A percentile compares a stretch with the other conserved stretches of the same genome.
Evolutionary conservation across 2,888 invertebrate species (phyloP).

Genomic region (Allophyes oxyacanthae): DNA sequence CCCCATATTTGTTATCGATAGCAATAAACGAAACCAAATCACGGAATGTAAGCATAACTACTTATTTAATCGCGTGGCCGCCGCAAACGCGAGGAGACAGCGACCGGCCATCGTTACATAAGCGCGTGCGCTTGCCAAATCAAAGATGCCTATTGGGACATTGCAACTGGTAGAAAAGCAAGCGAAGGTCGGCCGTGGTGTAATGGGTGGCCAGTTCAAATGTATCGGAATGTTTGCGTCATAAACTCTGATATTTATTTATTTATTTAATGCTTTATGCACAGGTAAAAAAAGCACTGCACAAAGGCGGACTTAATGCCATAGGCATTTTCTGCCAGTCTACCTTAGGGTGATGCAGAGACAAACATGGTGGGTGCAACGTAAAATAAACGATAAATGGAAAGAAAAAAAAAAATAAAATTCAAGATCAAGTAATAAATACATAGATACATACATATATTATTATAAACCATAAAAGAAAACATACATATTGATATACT

Average conservation of each 20-base stretch:
- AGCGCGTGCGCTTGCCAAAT: conserved; percentile 47
- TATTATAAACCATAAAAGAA: too few relatives aligned
- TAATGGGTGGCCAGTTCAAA: conserved; percentile 38
- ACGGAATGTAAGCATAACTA: conserved; percentile 8
- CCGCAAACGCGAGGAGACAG: conserved; percentile 28
- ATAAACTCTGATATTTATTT: conserved; percentile 29
- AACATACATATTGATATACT: too few relatives aligned
- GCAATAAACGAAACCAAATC: background rate
- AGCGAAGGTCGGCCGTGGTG: conserved; percentile 61
- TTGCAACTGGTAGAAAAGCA: conserved; percentile 53
- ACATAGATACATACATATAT: too few relatives aligned
- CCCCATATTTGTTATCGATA: background rate
- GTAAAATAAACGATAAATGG: too few relatives aligned
- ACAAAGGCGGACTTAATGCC: too few relatives aligned
- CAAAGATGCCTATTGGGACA: conserved; percentile 47
- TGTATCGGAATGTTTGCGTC: conserved; percentile 40
- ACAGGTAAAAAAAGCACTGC: too few relatives aligned
- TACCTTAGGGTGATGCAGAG: too few relatives aligned
- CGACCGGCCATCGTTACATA: conserved; percentile 43
- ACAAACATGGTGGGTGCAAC: too few relatives aligned
- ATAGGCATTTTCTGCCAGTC: too few relatives aligned
- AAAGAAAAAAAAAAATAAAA: too few relatives aligned
- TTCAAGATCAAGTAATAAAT: too few relatives aligned
- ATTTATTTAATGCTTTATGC: too few relatives aligned
- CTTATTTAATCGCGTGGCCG: conserved; percentile 13